Conservation (phyloP, 2,888 invertebrate species). For the Operophtera brumata region DNA sequence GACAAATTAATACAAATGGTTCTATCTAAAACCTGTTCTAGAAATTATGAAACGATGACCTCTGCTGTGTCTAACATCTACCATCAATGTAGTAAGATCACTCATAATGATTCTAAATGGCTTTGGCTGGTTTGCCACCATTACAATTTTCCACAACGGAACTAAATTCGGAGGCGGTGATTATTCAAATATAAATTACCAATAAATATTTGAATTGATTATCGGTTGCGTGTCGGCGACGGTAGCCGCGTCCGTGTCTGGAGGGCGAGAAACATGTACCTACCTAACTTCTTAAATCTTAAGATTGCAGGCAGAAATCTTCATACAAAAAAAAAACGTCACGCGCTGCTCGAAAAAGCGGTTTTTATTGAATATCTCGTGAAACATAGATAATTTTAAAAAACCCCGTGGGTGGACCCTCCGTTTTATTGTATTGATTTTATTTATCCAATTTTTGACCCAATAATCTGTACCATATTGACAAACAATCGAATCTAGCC, state of each 20-base stretch:
- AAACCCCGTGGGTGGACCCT: too few relatives aligned
- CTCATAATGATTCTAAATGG: not conserved
- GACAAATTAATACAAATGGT: constrained; percentile 28
- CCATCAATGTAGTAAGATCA: not conserved
- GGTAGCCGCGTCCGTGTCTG: constrained; percentile 64
- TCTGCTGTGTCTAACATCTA: constrained; percentile 8
- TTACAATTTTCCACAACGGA: constrained; percentile 24
- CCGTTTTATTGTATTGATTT: too few relatives aligned
- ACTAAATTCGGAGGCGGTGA: constrained; percentile 29
- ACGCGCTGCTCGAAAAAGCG: too few relatives aligned
- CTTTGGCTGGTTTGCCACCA: not conserved
- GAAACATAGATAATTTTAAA: too few relatives aligned
- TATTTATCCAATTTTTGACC: too few relatives aligned
- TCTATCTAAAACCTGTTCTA: constrained; percentile 23
- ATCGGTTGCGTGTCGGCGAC: constrained; percentile 60
- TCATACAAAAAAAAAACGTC: too few relatives aligned
- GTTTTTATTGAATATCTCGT: too few relatives aligned
- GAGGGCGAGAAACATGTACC: constrained; percentile 40
- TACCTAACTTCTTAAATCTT: too few relatives aligned
- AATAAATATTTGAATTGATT: constrained; percentile 45
- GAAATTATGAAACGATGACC: constrained; percentile 23
- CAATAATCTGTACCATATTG: too few relatives aligned
- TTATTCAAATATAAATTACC: constrained; percentile 35
- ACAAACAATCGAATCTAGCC: too few relatives aligned
- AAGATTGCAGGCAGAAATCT: too few relatives aligned